Base-by-base conservation (phyloP, 1,140 invertebrate species). In the Drosophila teissieri region DNA sequence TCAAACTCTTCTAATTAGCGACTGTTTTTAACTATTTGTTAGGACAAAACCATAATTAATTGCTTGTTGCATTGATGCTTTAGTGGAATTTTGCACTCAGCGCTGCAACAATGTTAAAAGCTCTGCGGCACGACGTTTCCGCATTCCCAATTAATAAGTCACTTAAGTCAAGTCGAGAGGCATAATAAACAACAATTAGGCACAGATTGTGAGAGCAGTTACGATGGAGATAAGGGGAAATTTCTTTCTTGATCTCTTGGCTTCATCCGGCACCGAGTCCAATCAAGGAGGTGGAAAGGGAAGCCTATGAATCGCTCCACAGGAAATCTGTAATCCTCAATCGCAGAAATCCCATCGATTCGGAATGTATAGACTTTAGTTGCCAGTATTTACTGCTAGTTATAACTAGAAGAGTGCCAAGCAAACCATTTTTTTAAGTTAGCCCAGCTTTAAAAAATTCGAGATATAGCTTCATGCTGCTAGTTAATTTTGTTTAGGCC, bases 141-240 rank as follows among this genome's bases (percentile, higher is more conserved):
- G 80, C 80, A 83, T 82, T 74, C 80, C 63, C 57, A 56, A 64
- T 69, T 79, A 82, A 82, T 79, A 79, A 83, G 80, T 83, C 74
- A 73, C 60, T n/a, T n/a, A n/a, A n/a, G n/a, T 63, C 68, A 22
- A 68, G 51, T 53, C 39, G 11, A 73, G 31, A 46, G 49, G 37
- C 19, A 78, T 19, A 78, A 78, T 58, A 70, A 67, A 57, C 74
- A 53, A 54, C 73, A 58, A 53, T 51, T 49, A 36, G 63, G 60
- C 17, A 14, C 11, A 40, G 63, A 54, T 54, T 54, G 40, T 19
- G 19, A 36, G 62, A 65, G 63, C 10, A 31, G 22, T 11, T 15
- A 22, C 36, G 34, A 11, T 15, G 42, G 40, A 45, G 40, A 58
- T 37, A 42, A 63, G 62, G 57, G 42, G 14, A 65, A 65, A 34